phyloP scores from a whole-genome alignment of 2,888 invertebrate genomes.

The Xestia rhomboidea region DNA sequence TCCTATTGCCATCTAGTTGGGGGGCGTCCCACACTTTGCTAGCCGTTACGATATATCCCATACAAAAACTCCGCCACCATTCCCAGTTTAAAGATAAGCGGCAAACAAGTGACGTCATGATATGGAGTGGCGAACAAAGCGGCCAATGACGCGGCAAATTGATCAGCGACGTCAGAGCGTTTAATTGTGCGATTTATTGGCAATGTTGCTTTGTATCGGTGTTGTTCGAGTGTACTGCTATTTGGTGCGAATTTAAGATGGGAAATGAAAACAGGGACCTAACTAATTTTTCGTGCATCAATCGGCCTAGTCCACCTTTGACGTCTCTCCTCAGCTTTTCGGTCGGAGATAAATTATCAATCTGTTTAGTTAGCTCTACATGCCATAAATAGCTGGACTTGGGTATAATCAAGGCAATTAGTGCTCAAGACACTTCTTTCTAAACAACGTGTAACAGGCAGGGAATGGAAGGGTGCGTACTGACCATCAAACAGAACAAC shows the following conservation, averaged over 20 bases:
- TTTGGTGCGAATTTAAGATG: background rate
- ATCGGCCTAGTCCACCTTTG: background rate
- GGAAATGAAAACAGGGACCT: background rate
- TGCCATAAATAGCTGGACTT: background rate
- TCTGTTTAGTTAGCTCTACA: background rate
- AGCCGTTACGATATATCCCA: background rate
- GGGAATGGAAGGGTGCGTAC: too few relatives aligned
- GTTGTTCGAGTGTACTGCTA: constrained; percentile 12
- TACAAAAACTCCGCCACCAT: background rate
- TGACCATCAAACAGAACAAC: too few relatives aligned
- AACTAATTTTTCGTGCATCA: background rate
- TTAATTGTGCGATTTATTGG: constrained; percentile 62
- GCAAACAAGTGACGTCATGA: constrained; percentile 53
- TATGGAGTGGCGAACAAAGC: constrained; percentile 52
- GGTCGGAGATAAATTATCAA: background rate
- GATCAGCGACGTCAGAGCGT: constrained; percentile 56
- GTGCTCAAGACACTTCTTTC: background rate
- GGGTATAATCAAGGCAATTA: background rate
- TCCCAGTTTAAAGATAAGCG: constrained; percentile 30
- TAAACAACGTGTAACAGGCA: too few relatives aligned
- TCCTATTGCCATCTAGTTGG: background rate
- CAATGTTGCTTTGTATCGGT: constrained; percentile 30
- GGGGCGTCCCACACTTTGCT: background rate
- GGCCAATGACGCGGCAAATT: constrained; percentile 65
- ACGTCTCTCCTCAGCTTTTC: background rate